These are phyloP conservation scores for Cotesia congregata DNA, from an alignment of 2,888 invertebrate genomes.

Conservation along the genomic window DNA sequence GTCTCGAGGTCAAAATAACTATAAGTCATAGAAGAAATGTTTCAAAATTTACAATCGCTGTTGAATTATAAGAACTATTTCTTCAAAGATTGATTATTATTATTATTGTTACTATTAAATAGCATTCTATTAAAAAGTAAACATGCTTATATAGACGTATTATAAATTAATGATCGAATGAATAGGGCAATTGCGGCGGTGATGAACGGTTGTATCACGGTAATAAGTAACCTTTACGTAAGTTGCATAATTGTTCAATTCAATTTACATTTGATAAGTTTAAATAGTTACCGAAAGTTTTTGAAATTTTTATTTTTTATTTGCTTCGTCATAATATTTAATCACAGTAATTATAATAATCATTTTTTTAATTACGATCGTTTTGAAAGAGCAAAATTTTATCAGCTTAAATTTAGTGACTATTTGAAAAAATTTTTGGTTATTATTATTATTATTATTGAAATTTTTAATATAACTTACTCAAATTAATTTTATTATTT, in stretches of 20 bases:
- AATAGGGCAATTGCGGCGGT: slow-evolving; percentile 15
- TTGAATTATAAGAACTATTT: not conserved
- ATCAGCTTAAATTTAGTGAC: too few species aligned
- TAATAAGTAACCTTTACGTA: slow-evolving; percentile 48
- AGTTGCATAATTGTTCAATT: slow-evolving; percentile 44
- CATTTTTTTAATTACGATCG: not conserved
- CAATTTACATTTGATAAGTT: slow-evolving; percentile 2
- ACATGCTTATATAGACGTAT: not conserved
- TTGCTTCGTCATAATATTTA: not conserved
- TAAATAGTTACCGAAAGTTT: slow-evolving; percentile 4
- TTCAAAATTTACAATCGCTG: not conserved
- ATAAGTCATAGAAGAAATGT: not conserved
- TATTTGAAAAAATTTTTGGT: too few species aligned
- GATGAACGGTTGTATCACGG: slow-evolving; percentile 21
- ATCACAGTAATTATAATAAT: not conserved
- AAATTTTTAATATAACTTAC: too few species aligned
- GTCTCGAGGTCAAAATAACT: too few species aligned
- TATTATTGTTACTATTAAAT: not conserved
- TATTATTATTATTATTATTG: too few species aligned
- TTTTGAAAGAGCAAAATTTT: too few species aligned
- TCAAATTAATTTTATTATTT: too few species aligned
- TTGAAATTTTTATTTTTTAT: not conserved
- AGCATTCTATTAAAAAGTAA: not conserved
- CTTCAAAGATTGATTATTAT: not conserved
- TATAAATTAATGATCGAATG: not conserved